Evolutionary conservation across 2,113 vertebrate species (phyloP), one percentile per base, ranked within the genome.

Genomic region (Dolichotis patagonum): DNA sequence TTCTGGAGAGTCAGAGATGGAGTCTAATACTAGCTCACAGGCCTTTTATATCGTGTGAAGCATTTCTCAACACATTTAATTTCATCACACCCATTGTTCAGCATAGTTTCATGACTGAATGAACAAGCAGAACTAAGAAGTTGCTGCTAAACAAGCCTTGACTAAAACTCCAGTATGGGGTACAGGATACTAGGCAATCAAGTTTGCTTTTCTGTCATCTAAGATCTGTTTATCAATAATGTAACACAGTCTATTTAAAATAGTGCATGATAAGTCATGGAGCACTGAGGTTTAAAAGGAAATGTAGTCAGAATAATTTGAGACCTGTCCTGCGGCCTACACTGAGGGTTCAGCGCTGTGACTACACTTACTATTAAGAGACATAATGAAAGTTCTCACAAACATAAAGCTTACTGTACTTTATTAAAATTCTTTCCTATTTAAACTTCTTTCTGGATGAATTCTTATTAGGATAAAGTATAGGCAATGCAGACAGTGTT

Each of bases 61-160:
- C 14, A 67, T 90, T 93, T 93, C 46, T 86, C 85, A 97, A 52
- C 87, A 81, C 43, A 84, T 88, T 92, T 83, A 86, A 73, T 32
- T 73, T 43, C 43, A 28, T 16, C 86, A 49, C 20, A 24, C 7
- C 26, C n/a, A 35, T 75, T 89, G 38, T 63, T 90, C 46, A 62
- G 38, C 5, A 62, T 30, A 16, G 54, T 19, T 63, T 35, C 62
- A 56, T 49, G 58, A 96, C 52, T n/a, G 13, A 20, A 24, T 60
- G 71, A 92, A 92, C 1, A 95, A 46, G 82, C 24, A 41, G 38
- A 60, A 35, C 2, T 30, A 30, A 0, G 46, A 67, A 85, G 17
- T 35, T 75, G 7, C 30, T 43, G 13, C 5, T 43, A 54, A 38
- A 20, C 1, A 77, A 4, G 2, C 19, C 26, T 22, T 41, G 32